Conservation (phyloP, 2,113 vertebrate species). For the Mustela nigripes region DNA sequence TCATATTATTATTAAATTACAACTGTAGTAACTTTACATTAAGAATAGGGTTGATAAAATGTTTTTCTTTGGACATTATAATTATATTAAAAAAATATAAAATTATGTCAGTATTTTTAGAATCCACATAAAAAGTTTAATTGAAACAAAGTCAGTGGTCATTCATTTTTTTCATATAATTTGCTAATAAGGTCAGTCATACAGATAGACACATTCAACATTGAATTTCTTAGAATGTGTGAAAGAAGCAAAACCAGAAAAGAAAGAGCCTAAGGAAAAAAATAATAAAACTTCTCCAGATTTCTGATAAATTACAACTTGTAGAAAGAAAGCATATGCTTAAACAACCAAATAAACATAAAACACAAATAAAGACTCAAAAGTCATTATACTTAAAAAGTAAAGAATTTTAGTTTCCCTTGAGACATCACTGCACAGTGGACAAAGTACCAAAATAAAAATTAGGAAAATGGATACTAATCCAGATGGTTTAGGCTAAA, state of each 20-base stretch:
- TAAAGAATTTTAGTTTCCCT: conserved; percentile 29
- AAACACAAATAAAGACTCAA: background rate
- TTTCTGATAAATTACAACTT: background rate
- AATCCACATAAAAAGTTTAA: background rate
- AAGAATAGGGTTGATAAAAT: background rate
- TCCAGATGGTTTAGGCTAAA: background rate
- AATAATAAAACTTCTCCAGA: background rate
- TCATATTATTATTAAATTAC: background rate
- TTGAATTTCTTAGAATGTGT: conserved; percentile 1
- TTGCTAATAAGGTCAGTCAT: background rate
- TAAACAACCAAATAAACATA: background rate
- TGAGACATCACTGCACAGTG: background rate
- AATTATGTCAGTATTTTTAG: background rate
- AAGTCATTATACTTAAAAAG: background rate
- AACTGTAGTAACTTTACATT: background rate
- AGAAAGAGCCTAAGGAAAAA: background rate
- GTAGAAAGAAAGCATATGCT: background rate
- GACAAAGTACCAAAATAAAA: background rate
- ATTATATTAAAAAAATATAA: conserved; percentile 12
- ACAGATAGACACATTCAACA: background rate
- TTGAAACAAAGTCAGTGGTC: conserved; percentile 9
- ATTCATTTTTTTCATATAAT: background rate
- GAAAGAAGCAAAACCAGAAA: conserved; percentile 6
- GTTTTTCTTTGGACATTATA: background rate
- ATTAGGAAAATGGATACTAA: background rate